Conservation (phyloP, 2,113 vertebrate genomes). For the Ramphastos sulfuratus region DNA sequence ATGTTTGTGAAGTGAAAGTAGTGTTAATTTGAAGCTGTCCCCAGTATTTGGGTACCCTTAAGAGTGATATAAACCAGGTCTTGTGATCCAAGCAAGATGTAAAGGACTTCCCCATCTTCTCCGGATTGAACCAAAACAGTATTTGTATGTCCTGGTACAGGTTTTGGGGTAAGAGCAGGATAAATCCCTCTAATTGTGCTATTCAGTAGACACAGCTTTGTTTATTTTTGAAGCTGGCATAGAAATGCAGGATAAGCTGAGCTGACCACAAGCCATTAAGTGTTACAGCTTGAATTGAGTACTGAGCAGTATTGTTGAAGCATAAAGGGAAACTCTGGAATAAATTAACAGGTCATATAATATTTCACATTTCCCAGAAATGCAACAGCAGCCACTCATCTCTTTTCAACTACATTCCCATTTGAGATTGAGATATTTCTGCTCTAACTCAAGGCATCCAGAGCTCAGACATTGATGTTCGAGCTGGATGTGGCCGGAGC, state of each 20-base stretch:
- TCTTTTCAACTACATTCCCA: not conserved
- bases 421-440: conserved; percentile 37
- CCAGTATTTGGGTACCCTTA: not conserved
- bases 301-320: conserved; percentile 62
- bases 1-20: not conserved
- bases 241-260: conserved; percentile 4
- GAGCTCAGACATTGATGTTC: not conserved
- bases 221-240: conserved; percentile 43
- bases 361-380: conserved; percentile 53
- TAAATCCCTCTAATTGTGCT: not conserved
- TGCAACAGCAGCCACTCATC: conserved; percentile 21
- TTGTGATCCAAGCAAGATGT: not conserved
- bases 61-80: not conserved
- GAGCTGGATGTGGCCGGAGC: not conserved
- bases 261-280: conserved; percentile 42
- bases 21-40: not conserved
- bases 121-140: not conserved
- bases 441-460: not conserved
- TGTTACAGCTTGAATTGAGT: conserved; percentile 41
- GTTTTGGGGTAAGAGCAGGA: not conserved
- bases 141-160: not conserved
- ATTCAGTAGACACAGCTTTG: conserved; percentile 22
- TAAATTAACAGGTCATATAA: conserved; percentile 41
- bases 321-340: conserved; percentile 53
- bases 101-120: not conserved